These are phyloP conservation scores for Tragulus kanchil DNA, from an alignment of 2,113 vertebrate species.

Conservation along the genomic window DNA sequence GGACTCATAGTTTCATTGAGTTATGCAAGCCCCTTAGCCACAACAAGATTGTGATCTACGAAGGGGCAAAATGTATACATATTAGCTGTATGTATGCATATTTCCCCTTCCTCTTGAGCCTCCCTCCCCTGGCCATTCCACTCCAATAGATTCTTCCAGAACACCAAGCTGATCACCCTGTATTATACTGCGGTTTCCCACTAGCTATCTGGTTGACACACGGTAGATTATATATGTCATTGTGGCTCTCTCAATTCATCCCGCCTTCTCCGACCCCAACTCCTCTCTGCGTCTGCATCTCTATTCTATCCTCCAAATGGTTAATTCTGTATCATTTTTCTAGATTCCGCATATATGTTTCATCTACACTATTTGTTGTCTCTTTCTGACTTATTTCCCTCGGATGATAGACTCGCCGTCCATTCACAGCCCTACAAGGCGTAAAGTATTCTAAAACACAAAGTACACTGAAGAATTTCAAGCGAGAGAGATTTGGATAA, in stretches of 20 bases:
- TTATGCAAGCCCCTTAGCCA: neutral
- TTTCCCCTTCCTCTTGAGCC: neutral
- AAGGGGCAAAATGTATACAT: neutral
- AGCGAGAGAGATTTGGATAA: neutral
- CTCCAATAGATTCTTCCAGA: neutral
- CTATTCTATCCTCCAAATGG: neutral
- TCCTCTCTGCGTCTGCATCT: neutral
- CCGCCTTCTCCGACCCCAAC: neutral
- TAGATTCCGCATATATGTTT: neutral
- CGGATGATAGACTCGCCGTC: neutral
- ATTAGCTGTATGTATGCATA: neutral
- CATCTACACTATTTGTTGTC: neutral
- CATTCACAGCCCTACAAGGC: neutral
- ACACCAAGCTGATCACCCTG: rapidly evolving
- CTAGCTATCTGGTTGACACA: neutral
- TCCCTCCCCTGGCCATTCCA: neutral
- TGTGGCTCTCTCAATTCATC: neutral
- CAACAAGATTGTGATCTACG: neutral
- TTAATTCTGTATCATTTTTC: neutral
- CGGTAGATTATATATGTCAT: neutral
- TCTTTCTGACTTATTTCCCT: neutral
- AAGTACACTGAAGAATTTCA: neutral
- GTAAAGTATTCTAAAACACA: neutral
- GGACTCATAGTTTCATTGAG: neutral
- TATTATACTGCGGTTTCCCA: neutral